phyloP scores from a whole-genome alignment of 1,140 invertebrate genomes.

The Triops longicaudatus region DNA sequence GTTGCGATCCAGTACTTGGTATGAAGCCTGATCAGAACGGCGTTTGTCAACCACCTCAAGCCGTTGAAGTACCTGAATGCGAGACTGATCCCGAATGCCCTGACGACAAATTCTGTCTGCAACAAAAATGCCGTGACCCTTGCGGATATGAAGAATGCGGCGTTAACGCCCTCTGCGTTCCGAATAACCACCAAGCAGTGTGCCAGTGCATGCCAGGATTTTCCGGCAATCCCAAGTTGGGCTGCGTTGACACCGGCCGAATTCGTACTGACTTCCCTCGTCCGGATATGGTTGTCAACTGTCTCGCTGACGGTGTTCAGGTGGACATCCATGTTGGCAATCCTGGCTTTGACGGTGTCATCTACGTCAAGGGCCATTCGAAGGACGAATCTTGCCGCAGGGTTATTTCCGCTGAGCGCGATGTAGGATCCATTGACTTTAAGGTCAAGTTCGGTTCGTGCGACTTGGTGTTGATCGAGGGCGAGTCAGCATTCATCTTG shows the following conservation, averaged over 20 bases:
- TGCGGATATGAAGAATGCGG: slow-evolving; percentile 65
- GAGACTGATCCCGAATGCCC: slow-evolving; percentile 63
- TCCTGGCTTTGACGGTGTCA: slow-evolving; percentile 75
- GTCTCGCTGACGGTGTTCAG: slow-evolving; percentile 81
- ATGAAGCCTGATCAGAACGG: slow-evolving; percentile 21
- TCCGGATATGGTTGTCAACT: slow-evolving; percentile 65
- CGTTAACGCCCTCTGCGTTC: slow-evolving; percentile 66
- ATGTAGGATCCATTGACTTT: slow-evolving; percentile 66
- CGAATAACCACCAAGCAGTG: slow-evolving; percentile 62
- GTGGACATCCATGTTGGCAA: slow-evolving; percentile 68
- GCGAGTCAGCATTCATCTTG: slow-evolving; percentile 80
- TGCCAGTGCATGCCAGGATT: slow-evolving; percentile 66
- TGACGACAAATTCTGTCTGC: slow-evolving; percentile 62
- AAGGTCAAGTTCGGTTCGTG: slow-evolving; percentile 86
- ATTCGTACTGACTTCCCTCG: slow-evolving; percentile 71
- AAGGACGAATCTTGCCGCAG: slow-evolving; percentile 81
- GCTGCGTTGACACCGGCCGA: slow-evolving; percentile 45
- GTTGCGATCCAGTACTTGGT: slow-evolving; percentile 36
- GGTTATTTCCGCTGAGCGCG: slow-evolving; percentile 58
- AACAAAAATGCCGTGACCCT: slow-evolving; percentile 63
- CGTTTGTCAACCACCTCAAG: slow-evolving; percentile 31
- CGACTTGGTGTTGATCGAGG: slow-evolving; percentile 83
- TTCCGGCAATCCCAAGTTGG: slow-evolving; percentile 55
- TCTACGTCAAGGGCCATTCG: slow-evolving; percentile 89
- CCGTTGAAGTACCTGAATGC: slow-evolving; percentile 49